These are phyloP conservation scores for Euphydryas editha DNA, from an alignment of 2,888 invertebrate genomes.

Conservation along the genomic window DNA sequence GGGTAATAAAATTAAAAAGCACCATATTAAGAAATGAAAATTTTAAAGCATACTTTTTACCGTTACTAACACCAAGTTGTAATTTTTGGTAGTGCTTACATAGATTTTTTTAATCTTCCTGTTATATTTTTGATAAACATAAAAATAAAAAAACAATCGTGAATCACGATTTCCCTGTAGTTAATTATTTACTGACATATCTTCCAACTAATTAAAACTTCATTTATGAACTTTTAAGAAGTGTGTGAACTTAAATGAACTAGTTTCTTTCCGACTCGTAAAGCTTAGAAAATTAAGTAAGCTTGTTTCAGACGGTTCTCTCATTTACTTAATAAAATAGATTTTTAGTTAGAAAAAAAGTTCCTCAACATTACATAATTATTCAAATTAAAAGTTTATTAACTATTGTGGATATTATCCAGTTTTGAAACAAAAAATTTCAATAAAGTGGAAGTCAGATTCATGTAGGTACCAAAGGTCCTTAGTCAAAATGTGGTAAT, in stretches of 20 bases:
- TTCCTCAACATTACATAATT: background rate
- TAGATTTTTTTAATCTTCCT: too few species aligned
- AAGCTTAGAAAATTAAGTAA: conserved; percentile 21
- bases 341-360: background rate
- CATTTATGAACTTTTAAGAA: background rate
- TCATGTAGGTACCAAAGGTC: too few species aligned
- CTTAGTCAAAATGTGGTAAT: too few species aligned
- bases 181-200: conserved; percentile 1
- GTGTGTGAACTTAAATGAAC: background rate
- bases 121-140: too few species aligned
- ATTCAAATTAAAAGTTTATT: background rate
- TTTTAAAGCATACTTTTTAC: too few species aligned
- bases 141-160: too few species aligned
- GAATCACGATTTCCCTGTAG: too few species aligned
- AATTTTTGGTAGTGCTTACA: too few species aligned
- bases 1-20: too few species aligned
- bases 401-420: background rate
- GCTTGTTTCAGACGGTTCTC: background rate
- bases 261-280: conserved; percentile 10
- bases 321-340: background rate
- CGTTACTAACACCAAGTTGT: too few species aligned
- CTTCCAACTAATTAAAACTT: background rate
- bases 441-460: too few species aligned
- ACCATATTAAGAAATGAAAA: too few species aligned
- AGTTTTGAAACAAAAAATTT: background rate